Percentiles rank a stretch among this genome's conserved stretches.
Conservation (phyloP, 2,113 vertebrate species). For the Xiphophorus maculatus region DNA sequence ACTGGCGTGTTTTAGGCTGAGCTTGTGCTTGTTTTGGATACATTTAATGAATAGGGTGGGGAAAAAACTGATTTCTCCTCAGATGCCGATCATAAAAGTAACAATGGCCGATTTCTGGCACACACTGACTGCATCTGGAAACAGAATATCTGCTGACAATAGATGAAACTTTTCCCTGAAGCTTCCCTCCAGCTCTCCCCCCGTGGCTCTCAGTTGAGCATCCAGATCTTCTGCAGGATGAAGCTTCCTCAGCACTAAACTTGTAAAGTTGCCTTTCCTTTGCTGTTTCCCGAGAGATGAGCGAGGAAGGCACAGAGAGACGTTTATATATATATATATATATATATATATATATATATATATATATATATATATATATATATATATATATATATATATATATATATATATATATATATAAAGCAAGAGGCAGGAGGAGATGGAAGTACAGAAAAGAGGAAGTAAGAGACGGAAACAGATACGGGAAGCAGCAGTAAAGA, state of each 20-base stretch:
- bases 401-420: background rate
- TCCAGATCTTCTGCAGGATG: constrained; percentile 25
- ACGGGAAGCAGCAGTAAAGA: constrained; percentile 37
- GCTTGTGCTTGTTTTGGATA: too few species aligned
- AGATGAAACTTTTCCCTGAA: background rate
- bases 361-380: background rate
- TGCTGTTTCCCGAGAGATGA: constrained; percentile 46
- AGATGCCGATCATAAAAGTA: background rate
- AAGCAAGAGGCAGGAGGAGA: constrained; percentile 27
- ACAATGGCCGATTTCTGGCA: background rate
- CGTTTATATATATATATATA: constrained; percentile 18
- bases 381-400: background rate
- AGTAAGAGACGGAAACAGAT: constrained; percentile 57
- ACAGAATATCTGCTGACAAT: constrained; percentile 4
- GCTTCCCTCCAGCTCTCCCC: constrained; percentile 9
- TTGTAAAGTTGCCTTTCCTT: constrained; percentile 55
- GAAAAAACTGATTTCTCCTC: background rate
- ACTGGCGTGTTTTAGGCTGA: too few species aligned
- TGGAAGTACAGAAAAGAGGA: constrained; percentile 53
- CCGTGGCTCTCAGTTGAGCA: background rate
- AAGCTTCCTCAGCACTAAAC: constrained; percentile 63
- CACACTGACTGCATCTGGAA: background rate
- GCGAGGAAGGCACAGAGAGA: constrained; percentile 33
- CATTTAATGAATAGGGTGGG: too few species aligned
- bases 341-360: too few species aligned